These are phyloP conservation scores for Hermetia illucens DNA, from an alignment of 1,140 invertebrate species.

Conservation along the genomic window DNA sequence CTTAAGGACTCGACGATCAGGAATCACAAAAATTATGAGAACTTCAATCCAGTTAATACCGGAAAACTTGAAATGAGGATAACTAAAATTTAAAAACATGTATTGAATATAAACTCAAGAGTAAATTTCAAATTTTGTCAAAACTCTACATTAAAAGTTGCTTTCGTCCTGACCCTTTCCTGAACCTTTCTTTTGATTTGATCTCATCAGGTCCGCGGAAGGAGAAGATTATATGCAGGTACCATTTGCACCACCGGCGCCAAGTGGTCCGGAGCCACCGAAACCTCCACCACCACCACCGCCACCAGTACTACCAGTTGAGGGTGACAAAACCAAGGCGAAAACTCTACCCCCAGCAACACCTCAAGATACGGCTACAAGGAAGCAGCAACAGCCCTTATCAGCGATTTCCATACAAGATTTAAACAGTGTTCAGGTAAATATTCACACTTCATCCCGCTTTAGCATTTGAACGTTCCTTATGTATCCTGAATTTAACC, in stretches of 20 bases:
- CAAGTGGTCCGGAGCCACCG: slow-evolving; percentile 19
- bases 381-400: slow-evolving; percentile 48
- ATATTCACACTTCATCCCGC: no score
- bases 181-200: not conserved
- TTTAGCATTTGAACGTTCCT: no score
- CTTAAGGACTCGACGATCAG: no score
- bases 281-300: slow-evolving; percentile 34
- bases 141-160: not conserved
- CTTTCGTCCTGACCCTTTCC: not conserved
- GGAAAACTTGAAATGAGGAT: no score
- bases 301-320: slow-evolving; percentile 33
- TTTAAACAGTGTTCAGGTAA: slow-evolving; percentile 57
- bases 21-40: no score
- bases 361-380: slow-evolving; percentile 25
- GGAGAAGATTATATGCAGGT: slow-evolving; percentile 31
- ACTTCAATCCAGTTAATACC: no score
- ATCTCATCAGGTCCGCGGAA: slow-evolving; percentile 25
- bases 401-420: slow-evolving; percentile 75
- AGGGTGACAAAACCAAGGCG: slow-evolving; percentile 5
- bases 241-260: slow-evolving; percentile 19
- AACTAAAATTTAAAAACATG: no score
- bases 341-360: slow-evolving; percentile 36
- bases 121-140: not conserved
- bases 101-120: no score
- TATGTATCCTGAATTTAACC: no score